A percentile compares a stretch with the other conserved stretches of the same genome.
Evolutionary conservation across 2,888 invertebrate genomes (phyloP).

Genomic region (Esperia sulphurella): DNA sequence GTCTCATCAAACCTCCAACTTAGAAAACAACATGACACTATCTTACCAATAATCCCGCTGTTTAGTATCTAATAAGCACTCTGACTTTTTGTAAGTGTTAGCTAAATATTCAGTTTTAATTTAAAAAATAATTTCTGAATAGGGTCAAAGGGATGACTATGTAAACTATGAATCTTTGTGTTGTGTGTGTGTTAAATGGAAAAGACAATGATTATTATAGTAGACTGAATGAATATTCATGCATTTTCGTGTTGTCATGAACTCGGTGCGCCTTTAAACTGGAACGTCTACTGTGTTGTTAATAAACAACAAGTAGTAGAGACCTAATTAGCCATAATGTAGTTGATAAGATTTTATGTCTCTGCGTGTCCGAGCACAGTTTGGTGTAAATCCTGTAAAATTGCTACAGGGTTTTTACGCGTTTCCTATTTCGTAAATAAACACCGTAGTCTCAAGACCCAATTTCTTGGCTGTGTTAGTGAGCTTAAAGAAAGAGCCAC

Average conservation of each 20-base stretch:
- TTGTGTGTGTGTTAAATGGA: background rate
- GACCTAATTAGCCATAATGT: conserved; percentile 57
- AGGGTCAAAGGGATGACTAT: background rate
- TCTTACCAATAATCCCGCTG: conserved; percentile 52
- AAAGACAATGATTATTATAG: background rate
- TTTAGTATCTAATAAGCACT: conserved; percentile 48
- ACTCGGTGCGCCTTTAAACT: conserved; percentile 33
- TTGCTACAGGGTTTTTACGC: conserved; percentile 5
- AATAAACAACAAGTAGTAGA: conserved; percentile 58
- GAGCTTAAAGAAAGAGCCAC: background rate
- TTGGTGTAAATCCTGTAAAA: conserved; percentile 36
- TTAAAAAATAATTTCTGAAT: background rate
- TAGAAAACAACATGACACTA: conserved; percentile 54
- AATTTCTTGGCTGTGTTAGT: background rate
- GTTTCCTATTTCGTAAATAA: conserved; percentile 21
- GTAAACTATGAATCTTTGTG: background rate
- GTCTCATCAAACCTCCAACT: conserved; percentile 49
- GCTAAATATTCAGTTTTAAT: background rate
- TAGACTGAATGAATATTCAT: conserved; percentile 19
- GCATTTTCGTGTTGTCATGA: conserved; percentile 22
- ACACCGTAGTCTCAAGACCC: background rate
- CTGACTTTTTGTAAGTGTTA: conserved; percentile 20
- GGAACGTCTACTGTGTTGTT: conserved; percentile 34
- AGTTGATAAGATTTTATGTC: conserved; percentile 66
- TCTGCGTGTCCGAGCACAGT: conserved; percentile 53